phyloP scores from a whole-genome alignment of 2,113 vertebrate genomes.

The Camarhynchus parvulus region DNA sequence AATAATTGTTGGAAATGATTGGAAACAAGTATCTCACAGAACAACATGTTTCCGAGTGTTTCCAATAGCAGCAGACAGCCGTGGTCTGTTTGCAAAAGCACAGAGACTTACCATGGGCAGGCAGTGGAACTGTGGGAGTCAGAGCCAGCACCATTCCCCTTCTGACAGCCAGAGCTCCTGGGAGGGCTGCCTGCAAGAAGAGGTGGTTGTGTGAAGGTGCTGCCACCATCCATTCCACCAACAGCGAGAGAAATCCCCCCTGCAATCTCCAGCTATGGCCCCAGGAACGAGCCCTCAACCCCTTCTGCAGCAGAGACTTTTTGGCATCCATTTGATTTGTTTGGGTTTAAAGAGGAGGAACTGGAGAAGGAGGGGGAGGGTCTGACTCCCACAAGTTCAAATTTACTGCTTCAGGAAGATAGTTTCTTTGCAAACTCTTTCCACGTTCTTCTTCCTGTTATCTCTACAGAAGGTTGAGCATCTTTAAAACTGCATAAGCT shows the following conservation, averaged over 20 bases:
- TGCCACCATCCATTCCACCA: not conserved
- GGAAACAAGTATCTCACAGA: not conserved
- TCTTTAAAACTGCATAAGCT: conserved; percentile 12
- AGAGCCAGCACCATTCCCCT: not conserved
- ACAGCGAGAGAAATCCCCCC: rapidly evolving
- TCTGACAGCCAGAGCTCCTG: rapidly evolving
- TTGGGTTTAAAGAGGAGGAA: not conserved
- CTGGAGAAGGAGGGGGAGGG: not conserved
- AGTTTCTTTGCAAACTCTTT: not conserved
- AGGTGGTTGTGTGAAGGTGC: not conserved
- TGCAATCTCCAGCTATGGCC: not conserved
- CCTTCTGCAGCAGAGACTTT: not conserved
- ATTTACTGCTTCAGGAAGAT: not conserved
- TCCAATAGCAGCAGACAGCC: not conserved
- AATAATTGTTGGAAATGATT: conserved; percentile 17
- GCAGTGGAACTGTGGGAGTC: not conserved
- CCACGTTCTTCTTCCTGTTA: not conserved
- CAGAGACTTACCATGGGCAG: not conserved
- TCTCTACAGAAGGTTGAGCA: not conserved
- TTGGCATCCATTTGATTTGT: not conserved
- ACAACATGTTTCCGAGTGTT: not conserved
- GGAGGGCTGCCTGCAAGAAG: not conserved
- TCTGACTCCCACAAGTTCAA: not conserved
- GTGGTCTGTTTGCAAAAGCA: not conserved
- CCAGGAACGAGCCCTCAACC: not conserved